Percentiles rank a stretch among this genome's conserved stretches.
Conservation (phyloP, 2,113 vertebrate species). For the Mugil cephalus region DNA sequence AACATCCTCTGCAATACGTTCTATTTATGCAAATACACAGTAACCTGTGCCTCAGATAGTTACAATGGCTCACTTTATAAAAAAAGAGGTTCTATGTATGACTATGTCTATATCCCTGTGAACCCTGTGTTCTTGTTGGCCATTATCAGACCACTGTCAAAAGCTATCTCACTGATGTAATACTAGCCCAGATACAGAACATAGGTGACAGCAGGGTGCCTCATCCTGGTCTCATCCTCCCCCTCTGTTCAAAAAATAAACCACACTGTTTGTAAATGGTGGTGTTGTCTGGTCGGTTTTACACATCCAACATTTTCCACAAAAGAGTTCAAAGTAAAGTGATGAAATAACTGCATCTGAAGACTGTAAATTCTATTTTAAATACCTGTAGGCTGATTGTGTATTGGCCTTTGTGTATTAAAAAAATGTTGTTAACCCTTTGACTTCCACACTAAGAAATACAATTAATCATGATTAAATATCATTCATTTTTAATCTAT, state of each 20-base stretch:
- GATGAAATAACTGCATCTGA: too few species aligned
- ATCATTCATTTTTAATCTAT: too few species aligned
- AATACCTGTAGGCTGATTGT: too few species aligned
- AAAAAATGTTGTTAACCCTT: too few species aligned
- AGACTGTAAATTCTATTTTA: too few species aligned
- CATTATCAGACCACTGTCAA: background rate
- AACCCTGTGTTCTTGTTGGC: background rate
- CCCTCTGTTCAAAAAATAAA: background rate
- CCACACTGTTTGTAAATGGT: background rate
- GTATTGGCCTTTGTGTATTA: too few species aligned
- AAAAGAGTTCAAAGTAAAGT: background rate
- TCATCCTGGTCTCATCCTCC: background rate
- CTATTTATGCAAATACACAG: slow-evolving; percentile 16
- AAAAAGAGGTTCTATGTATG: too few species aligned
- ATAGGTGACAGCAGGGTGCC: background rate
- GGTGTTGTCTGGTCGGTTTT: background rate
- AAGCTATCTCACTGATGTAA: slow-evolving; percentile 5
- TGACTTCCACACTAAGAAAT: too few species aligned
- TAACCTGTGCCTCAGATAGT: slow-evolving; percentile 13
- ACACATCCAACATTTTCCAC: background rate
- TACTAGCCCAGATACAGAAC: background rate
- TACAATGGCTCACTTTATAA: slow-evolving; percentile 4
- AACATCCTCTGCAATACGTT: background rate
- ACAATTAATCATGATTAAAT: too few species aligned
- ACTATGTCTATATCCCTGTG: too few species aligned